Base-by-base conservation (phyloP, 2,113 vertebrate species). In the Aptenodytes patagonicus region DNA sequence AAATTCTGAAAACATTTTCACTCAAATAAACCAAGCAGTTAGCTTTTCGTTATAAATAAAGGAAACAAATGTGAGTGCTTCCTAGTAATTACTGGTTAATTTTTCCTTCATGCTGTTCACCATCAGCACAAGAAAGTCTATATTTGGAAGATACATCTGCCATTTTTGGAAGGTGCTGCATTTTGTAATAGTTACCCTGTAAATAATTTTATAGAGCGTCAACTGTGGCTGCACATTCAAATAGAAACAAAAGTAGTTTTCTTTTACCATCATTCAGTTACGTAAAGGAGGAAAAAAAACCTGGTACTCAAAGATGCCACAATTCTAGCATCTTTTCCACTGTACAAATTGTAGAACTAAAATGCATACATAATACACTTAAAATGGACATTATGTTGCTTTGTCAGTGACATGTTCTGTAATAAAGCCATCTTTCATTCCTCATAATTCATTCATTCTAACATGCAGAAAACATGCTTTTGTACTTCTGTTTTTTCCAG, bases 101-200 rank as follows among this genome's bases (percentile, higher is more conserved):
- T 44, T 44, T 77, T 42, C 42, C 71, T 82, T 58, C 65, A 65
- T 14, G n/a, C 34, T 64, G 52, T 76, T 79, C 77, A 64, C 17
- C 28, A 64, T 25, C 73, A 71, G 73, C 52, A 69, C n/a, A 66
- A 92, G 60, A 57, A 81, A 68, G 46, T 66, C 80, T 92, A 7
- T 83, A 94, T 92, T 92, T 93, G 89, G 87, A 71, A 84, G 29
- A 71, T 17, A 44, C 36, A 96, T 42, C 69, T 95, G 83, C 38
- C 51, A 78, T 81, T 86, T 96, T 81, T 94, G 85, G 90, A 89
- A 97, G 28, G 60, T 90, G 38, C 10, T 68, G 68, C 44, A 71
- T 89, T 93, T 92, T 57, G 5, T 64, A 93, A 72, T 49, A 69
- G 47, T 36, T 68, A 77, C 34, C 36, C 77, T 72, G 29, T 24